phyloP scores from a whole-genome alignment of 2,113 vertebrate species.

The Glaucomys volans region DNA sequence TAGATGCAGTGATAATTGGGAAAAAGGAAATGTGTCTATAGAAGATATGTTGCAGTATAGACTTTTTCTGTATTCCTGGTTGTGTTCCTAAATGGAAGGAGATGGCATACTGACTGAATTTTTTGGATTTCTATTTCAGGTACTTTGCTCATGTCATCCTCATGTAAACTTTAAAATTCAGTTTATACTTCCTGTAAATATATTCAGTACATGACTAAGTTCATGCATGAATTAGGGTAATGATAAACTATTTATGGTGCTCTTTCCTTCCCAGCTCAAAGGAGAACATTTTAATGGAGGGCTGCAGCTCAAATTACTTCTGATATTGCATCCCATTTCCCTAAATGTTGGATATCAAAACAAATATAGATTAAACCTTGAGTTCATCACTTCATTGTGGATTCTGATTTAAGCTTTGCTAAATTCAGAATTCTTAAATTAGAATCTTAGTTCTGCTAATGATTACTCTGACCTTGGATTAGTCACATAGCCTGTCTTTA shows the following conservation, averaged over 20 bases:
- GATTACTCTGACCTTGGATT: not conserved
- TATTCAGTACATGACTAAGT: not conserved
- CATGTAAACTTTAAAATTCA: not conserved
- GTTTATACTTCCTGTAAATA: not conserved
- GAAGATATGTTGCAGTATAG: not conserved
- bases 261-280: not conserved
- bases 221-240: not conserved
- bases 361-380: not conserved
- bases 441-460: not conserved
- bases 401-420: not conserved
- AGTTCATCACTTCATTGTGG: not conserved
- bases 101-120: not conserved
- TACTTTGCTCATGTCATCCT: not conserved
- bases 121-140: not conserved
- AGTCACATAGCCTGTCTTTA: not conserved
- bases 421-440: constrained; percentile 11
- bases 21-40: not conserved
- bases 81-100: not conserved
- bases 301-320: not conserved
- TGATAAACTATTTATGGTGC: not conserved
- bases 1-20: fast-evolving
- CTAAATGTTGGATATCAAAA: not conserved
- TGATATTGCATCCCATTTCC: not conserved
- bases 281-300: not conserved
- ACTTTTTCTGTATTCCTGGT: not conserved